Conservation (phyloP, 1,140 invertebrate genomes). For the Drosophila nebulosa region DNA sequence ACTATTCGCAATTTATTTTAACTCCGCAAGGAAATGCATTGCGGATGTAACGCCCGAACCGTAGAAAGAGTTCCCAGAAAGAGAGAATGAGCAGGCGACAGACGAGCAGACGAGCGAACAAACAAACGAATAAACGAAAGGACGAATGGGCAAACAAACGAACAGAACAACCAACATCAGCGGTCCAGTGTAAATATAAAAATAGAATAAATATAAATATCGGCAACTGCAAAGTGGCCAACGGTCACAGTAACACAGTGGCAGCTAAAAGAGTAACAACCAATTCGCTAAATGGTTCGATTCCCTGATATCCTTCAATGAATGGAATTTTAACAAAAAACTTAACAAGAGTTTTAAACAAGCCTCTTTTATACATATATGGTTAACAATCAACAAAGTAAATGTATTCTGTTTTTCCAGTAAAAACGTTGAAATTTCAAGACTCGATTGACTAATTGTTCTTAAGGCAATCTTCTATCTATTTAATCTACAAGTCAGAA, state of each 20-base stretch:
- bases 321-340: not conserved
- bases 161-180: slow-evolving; percentile 42
- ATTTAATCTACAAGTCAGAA: too few species aligned
- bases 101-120: slow-evolving; percentile 42
- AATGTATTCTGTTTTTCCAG: too few species aligned
- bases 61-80: slow-evolving; percentile 70
- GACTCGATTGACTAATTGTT: too few species aligned
- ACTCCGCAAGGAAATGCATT: slow-evolving; percentile 80
- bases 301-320: not conserved
- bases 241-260: slow-evolving; percentile 12
- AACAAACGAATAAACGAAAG: slow-evolving; percentile 33
- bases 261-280: not conserved
- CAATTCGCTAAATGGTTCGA: not conserved
- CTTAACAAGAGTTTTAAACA: too few species aligned
- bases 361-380: too few species aligned
- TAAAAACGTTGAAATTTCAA: too few species aligned
- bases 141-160: too few species aligned
- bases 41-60: slow-evolving; percentile 65
- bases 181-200: slow-evolving; percentile 72
- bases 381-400: too few species aligned
- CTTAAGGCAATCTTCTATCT: too few species aligned
- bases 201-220: slow-evolving; percentile 79
- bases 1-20: slow-evolving; percentile 80
- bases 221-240: slow-evolving; percentile 68
- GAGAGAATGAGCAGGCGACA: slow-evolving; percentile 62